Evolutionary conservation across 1,140 invertebrate genomes (phyloP).

Genomic region (Scaptomyza pallida): DNA sequence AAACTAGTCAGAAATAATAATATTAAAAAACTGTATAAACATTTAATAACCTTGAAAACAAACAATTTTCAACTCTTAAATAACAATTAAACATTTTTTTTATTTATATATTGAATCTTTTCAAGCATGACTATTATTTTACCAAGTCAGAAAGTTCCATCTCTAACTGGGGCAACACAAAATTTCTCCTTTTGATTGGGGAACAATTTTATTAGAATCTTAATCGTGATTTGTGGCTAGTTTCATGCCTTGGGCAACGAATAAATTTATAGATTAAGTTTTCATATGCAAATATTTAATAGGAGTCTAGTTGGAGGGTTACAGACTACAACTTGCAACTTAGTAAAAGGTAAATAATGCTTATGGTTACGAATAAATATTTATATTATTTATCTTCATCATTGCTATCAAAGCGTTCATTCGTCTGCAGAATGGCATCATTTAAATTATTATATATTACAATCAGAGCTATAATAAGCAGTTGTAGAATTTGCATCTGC

Average conservation of each 20-base stretch:
- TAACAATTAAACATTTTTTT: not conserved
- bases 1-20: not conserved
- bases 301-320: slow-evolving; percentile 1
- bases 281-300: slow-evolving; percentile 51
- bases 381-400: slow-evolving; percentile 50
- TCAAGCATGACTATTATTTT: not conserved
- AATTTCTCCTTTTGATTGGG: slow-evolving; percentile 63
- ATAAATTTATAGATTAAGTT: slow-evolving; percentile 65
- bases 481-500: slow-evolving; percentile 42
- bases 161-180: slow-evolving; percentile 31
- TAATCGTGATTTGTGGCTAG: slow-evolving; percentile 67
- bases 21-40: not conserved
- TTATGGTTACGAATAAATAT: too few relatives aligned
- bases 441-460: slow-evolving; percentile 57
- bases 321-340: not conserved
- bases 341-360: not conserved
- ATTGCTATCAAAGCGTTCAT: slow-evolving; percentile 42
- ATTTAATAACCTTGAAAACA: not conserved
- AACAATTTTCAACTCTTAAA: too few relatives aligned
- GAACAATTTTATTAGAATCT: slow-evolving; percentile 65
- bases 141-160: slow-evolving; percentile 22
- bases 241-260: slow-evolving; percentile 33
- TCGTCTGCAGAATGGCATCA: slow-evolving; percentile 58
- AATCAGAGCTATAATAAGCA: slow-evolving; percentile 49
- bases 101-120: too few relatives aligned